A percentile compares a stretch with the other conserved stretches of the same genome.
Evolutionary conservation across 2,888 invertebrate species (phyloP).

Genomic region (Archaeoteleia sp.): DNA sequence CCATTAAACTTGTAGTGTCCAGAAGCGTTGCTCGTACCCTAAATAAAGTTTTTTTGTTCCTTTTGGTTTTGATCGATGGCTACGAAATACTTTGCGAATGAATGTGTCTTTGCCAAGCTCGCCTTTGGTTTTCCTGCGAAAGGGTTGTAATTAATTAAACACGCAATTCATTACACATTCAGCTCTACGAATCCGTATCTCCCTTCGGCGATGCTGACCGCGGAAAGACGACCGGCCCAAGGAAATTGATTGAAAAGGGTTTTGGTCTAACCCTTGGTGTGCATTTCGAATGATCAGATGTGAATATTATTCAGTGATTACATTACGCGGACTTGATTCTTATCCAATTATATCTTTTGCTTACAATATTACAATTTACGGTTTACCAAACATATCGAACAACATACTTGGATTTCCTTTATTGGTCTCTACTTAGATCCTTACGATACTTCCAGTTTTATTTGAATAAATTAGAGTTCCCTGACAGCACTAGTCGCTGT

Average conservation of each 20-base stretch:
- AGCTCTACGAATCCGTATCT: conserved; percentile 45
- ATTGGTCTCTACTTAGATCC: too few species aligned
- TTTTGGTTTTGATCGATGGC: not conserved
- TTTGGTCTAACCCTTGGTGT: conserved; percentile 52
- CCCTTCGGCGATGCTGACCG: conserved; percentile 63
- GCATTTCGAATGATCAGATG: conserved; percentile 50
- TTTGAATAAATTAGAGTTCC: too few species aligned
- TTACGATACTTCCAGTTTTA: too few species aligned
- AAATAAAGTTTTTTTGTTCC: not conserved
- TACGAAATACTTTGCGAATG: conserved; percentile 52
- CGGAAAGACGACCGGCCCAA: conserved; percentile 66
- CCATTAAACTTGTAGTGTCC: too few species aligned
- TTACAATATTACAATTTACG: too few species aligned
- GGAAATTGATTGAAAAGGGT: conserved; percentile 74
- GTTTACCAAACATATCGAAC: too few species aligned
- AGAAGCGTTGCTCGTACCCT: too few species aligned
- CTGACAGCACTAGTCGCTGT: too few species aligned
- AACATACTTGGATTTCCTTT: too few species aligned
- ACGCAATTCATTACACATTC: conserved; percentile 82
- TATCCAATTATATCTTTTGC: too few species aligned
- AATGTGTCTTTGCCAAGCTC: conserved; percentile 62
- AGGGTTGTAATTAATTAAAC: conserved; percentile 83
- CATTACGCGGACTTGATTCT: not conserved
- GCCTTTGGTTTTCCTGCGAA: conserved; percentile 59
- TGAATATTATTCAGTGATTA: conserved; percentile 42